Evolutionary conservation across 2,113 vertebrate species (phyloP).

Genomic region (Spilogale gracilis): DNA sequence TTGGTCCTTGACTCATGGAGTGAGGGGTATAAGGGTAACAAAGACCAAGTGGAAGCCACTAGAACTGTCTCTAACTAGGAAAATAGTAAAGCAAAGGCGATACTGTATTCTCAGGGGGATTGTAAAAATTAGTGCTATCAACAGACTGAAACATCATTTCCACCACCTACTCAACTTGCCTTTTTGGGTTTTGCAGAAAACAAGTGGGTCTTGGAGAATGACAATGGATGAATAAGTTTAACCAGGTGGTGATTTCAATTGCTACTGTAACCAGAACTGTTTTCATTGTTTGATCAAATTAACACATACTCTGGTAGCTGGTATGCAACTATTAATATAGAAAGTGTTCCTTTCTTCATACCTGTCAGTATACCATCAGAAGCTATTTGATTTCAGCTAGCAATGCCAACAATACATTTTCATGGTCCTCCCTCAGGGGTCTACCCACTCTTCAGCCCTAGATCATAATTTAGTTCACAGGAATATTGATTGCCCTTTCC

Average conservation of each 20-base stretch:
- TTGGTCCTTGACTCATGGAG: background rate
- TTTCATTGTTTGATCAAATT: background rate
- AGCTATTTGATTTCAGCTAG: background rate
- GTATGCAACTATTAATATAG: background rate
- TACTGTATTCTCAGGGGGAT: background rate
- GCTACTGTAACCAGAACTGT: background rate
- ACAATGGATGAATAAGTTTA: background rate
- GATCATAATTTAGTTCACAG: background rate
- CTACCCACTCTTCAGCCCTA: background rate
- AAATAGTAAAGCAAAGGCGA: background rate
- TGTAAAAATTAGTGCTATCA: background rate
- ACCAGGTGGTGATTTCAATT: background rate
- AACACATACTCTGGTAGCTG: background rate
- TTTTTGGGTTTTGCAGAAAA: background rate
- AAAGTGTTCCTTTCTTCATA: background rate
- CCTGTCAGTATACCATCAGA: background rate
- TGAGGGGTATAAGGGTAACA: background rate
- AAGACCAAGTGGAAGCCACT: background rate
- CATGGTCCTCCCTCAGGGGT: background rate
- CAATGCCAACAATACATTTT: background rate
- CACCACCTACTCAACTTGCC: background rate
- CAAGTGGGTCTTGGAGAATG: background rate
- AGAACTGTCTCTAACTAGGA: background rate
- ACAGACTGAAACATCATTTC: background rate
- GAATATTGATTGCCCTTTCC: background rate